Base-by-base conservation (phyloP, 2,797 vertebrate species). In the Muscicapa comitata region DNA sequence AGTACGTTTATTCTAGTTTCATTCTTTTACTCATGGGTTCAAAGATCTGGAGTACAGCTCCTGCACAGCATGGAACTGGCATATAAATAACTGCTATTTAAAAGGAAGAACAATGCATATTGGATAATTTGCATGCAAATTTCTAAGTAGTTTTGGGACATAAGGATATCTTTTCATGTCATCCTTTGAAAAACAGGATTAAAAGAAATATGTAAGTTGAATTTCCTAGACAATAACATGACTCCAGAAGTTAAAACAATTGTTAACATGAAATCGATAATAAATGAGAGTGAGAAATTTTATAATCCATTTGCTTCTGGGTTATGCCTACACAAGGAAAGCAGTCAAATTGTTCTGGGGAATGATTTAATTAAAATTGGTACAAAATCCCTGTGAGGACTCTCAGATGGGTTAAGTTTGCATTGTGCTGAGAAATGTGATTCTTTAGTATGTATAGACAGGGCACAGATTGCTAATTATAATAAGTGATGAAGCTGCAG, bases 401-500 rank as follows among this genome's bases (percentile, higher is more conserved):
- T 85, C 45, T 68, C 43, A 79, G 88, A 54, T 37, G 72, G 47
- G 72, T 79, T 84, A 62, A 15, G 31, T 90, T 95, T 94, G 38
- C 61, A 50, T 79, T 94, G 81, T 87, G 72, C 76, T 8, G 15
- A 58, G 68, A 91, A 88, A 84, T 94, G 78, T 74, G 61, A 89
- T 82, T 74, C 86, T 65, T 90, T 91, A 81, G 87, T 29, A 35
- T 74, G 68, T 88, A 72, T 12, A 95, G 85, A 54, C 65, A 72
- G 68, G 62, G 68, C 65, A 77, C 93, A 90, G 91, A 83, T 91
- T 94, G 82, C 68, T 94, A 88, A 96, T 95, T 94, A 88, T 53
- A 86, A 35, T 81, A 93, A 91, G 72, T 68, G 71, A 71, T 80
- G 78, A 88, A 94, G 82, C 87, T 91, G 75, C 65, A 74, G 53